Evolutionary conservation across 64 coral and sea anemone species (phyloP), one percentile per base, ranked within the genome.

Genomic region (Montipora cactus): DNA sequence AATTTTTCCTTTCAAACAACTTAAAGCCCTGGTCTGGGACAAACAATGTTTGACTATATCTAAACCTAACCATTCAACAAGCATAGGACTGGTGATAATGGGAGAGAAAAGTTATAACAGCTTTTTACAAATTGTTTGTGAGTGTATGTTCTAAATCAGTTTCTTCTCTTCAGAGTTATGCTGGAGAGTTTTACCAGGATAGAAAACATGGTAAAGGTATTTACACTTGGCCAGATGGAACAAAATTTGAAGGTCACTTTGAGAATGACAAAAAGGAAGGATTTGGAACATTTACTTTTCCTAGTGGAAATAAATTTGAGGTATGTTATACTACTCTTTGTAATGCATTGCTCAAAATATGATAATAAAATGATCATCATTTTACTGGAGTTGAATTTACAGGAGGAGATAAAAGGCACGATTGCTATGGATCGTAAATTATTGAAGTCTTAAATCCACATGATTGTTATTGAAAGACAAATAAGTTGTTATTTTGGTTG

Each of bases 191-290:
- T 78, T 87, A 96, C 45, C 55, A 78, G 64, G 98, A 99, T 79
- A 96, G 86, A 81, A 90, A 91, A 12, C 95, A 89, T 90, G 98
- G 98, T 2, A 99, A 90, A 81, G 98, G 98, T 15, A 57, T 79
- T 0, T 99, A 99, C 20, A 90, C 76, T 6, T 99, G 98, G 98
- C 94, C 98, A 23, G 92, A 99, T 92, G 89, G 92, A 81, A 96
- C 98, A 22, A 94, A 53, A 81, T 99, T 96, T 92, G 89, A 91
- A 62, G 98, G 98, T 28, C 85, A 96, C 62, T 99, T 99, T 96
- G 87, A 81, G 47, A 94, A 96, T 92, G 98, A 99, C 70, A 94
- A 83, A 51, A 99, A 99, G 58, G 95, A 99, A 80, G 98, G 98
- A 0, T 99, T 94, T 96, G 98, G 98, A 44, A 28, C 70, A 15